Conservation (phyloP, 2,113 vertebrate genomes). For the Thalassoma bifasciatum region DNA sequence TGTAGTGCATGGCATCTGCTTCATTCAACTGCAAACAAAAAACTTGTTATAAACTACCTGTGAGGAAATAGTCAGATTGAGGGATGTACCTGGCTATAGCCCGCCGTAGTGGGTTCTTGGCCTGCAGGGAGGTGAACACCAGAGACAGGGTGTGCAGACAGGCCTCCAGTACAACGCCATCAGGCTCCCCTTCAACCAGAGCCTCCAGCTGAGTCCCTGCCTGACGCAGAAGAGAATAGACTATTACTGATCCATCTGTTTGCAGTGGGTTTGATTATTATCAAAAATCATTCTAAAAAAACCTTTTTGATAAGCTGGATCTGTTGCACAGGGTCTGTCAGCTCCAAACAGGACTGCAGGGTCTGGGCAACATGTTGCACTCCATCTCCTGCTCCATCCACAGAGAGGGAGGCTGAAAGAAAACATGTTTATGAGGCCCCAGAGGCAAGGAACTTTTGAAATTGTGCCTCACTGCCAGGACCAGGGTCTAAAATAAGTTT, state of each 20-base stretch:
- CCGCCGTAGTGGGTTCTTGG: slow-evolving; percentile 92
- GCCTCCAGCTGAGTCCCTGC: slow-evolving; percentile 84
- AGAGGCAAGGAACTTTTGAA: too few relatives aligned
- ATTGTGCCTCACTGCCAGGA: too few relatives aligned
- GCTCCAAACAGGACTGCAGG: slow-evolving; percentile 84
- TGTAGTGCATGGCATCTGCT: too few relatives aligned
- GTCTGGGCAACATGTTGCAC: slow-evolving; percentile 84
- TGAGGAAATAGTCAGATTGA: too few relatives aligned
- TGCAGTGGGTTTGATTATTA: not conserved
- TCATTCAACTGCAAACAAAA: too few relatives aligned
- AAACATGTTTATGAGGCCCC: not conserved
- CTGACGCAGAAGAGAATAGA: slow-evolving; percentile 66
- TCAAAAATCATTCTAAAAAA: not conserved
- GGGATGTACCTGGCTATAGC: slow-evolving; percentile 81
- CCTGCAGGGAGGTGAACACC: slow-evolving; percentile 84
- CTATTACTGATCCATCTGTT: not conserved
- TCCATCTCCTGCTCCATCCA: slow-evolving; percentile 80
- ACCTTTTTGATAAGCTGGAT: slow-evolving; percentile 93
- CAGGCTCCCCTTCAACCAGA: slow-evolving; percentile 66
- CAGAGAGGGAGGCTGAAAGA: slow-evolving; percentile 77
- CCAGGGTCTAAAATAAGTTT: too few relatives aligned
- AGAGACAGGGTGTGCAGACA: slow-evolving; percentile 87
- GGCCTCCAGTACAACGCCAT: slow-evolving; percentile 73
- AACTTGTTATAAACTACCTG: too few relatives aligned
- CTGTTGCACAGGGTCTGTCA: slow-evolving; percentile 90